Conservation (phyloP, 2,113 vertebrate genomes). For the Platysternon megacephalum region DNA sequence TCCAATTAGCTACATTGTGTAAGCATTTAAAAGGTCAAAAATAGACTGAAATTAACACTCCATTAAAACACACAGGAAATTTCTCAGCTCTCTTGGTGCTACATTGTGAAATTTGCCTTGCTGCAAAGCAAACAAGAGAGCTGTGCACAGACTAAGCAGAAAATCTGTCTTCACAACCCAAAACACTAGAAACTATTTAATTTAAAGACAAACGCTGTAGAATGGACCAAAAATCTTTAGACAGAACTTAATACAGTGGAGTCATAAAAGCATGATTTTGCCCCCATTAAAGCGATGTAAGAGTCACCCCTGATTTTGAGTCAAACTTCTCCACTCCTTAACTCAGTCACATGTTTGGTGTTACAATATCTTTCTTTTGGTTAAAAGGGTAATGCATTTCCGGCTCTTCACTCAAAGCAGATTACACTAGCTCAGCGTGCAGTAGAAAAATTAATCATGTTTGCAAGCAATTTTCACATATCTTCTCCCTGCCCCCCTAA, state of each 20-base stretch:
- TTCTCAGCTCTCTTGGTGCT: not conserved
- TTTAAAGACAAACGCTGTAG: not conserved
- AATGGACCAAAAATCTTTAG: not conserved
- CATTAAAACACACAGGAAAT: not conserved
- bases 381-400: not conserved
- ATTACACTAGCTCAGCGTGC: not conserved
- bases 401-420: not conserved
- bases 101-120: not conserved
- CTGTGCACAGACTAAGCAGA: not conserved
- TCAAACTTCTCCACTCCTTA: not conserved
- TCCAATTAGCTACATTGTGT: not conserved
- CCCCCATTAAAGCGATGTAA: not conserved
- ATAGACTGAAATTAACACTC: not conserved
- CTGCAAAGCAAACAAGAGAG: not conserved
- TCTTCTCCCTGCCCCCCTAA: not conserved
- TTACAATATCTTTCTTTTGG: not conserved
- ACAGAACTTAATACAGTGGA: not conserved
- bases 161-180: not conserved
- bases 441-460: not conserved
- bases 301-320: not conserved
- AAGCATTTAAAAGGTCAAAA: not conserved
- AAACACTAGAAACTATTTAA: not conserved
- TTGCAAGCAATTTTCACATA: not conserved
- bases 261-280: not conserved
- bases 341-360: not conserved